Percentiles rank a stretch among this genome's conserved stretches.
Evolutionary conservation across 2,113 vertebrate species (phyloP).

Genomic region (Echinops telfairi): DNA sequence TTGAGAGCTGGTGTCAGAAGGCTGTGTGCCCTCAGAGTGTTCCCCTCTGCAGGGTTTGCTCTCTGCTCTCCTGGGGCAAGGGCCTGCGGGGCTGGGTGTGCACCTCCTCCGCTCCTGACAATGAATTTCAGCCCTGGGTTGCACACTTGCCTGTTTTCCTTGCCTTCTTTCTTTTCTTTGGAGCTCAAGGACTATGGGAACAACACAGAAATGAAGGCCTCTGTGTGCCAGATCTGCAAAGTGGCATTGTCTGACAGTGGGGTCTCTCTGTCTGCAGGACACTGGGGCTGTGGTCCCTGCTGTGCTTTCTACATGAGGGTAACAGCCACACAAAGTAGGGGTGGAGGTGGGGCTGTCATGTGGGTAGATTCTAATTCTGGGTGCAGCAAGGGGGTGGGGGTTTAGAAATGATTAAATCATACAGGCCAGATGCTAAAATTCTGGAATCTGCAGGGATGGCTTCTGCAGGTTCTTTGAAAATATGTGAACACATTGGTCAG

Average conservation of each 20-base stretch:
- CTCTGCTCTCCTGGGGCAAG: neutral
- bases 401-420: neutral
- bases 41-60: neutral
- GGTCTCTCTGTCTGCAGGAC: neutral
- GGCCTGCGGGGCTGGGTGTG: neutral
- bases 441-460: neutral
- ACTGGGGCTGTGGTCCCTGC: neutral
- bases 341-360: neutral
- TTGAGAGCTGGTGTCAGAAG: neutral
- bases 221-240: neutral
- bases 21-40: neutral
- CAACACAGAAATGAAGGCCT: constrained; percentile 30
- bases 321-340: no score
- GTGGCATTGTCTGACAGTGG: neutral
- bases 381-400: neutral
- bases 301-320: neutral
- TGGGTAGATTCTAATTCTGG: neutral
- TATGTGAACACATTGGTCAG: neutral
- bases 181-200: constrained; percentile 26
- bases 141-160: rapidly evolving
- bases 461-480: neutral
- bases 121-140: no score
- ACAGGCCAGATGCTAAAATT: neutral
- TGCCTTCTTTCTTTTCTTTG: neutral
- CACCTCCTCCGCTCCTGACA: no score